Conservation (phyloP, 1,140 invertebrate genomes). For the Leptonema lineaticorne region DNA sequence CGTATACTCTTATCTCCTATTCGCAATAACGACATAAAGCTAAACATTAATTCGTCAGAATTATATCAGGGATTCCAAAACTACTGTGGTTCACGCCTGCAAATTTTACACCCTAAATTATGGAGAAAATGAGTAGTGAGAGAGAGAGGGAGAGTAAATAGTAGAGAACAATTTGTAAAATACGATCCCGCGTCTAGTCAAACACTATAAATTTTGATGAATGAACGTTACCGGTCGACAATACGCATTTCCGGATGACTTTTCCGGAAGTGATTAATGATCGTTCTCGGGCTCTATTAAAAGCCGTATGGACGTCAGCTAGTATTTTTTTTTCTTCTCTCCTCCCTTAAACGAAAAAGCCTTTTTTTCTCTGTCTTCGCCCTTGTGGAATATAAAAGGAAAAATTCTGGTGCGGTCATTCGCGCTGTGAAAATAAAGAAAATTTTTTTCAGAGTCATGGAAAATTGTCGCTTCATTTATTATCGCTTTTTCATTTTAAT, state of each 20-base stretch:
- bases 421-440: too few species aligned
- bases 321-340: not conserved
- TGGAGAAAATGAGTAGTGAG: too few species aligned
- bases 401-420: too few species aligned
- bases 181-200: not conserved
- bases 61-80: too few species aligned
- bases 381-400: not conserved
- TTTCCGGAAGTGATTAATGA: conserved; percentile 10
- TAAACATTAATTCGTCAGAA: not conserved
- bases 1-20: not conserved
- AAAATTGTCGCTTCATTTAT: too few species aligned
- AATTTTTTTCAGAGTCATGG: too few species aligned
- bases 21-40: not conserved
- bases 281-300: not conserved
- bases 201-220: conserved; percentile 17
- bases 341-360: not conserved
- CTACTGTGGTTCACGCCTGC: too few species aligned
- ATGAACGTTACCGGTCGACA: conserved; percentile 1
- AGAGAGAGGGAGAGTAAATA: too few species aligned
- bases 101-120: too few species aligned
- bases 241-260: conserved; percentile 10
- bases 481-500: too few species aligned
- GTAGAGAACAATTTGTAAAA: conserved; percentile 4
- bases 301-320: not conserved
- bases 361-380: not conserved